Base-by-base conservation (phyloP, 35 echinoderm and acorn worm genomes). In the Ophioderma brevispina region DNA sequence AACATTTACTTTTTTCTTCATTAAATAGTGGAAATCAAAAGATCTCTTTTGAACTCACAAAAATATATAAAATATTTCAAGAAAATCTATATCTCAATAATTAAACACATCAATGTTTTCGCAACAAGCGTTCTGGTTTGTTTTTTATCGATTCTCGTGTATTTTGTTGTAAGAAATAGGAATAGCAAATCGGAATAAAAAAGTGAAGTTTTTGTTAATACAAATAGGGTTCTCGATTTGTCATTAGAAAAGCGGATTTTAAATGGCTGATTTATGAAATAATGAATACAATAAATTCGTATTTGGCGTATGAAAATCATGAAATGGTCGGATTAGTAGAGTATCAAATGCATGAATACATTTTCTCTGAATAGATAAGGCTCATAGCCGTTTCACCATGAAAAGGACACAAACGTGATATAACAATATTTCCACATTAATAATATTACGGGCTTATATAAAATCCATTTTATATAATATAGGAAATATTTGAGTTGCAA, bases 41-140 rank as follows among this genome's bases (percentile, higher is more conserved):
- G n/a, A 84, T 86, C 85, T 64, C 80, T 91, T n/a, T 85, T 75
- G 75, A 95, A 91, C 94, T 95, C 94, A 95, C 94, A 95, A 95
- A 95, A 95, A 95, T 95, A 95, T 95, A 95, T 95, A 95, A 95
- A 95, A 95, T 95, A 95, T 95, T 76, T 95, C 94, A 95, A 95
- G 90, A 91, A 91, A 91, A 91, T 83, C 84, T 91, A 85, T 85
- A 85, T 91, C 82, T 91, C 90, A 91, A 86, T 86, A 91, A 86
- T 91, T 91, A 76, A 91, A 86, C 82, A 91, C 82, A 84, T 85
- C 82, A 91, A 83, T 85, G 32, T 63, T 59, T 59, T 85, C 52
- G 30, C 23, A 28, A 37, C 83, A 70, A 70, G 15, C n/a, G 59
- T 70, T 70, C 59, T 70, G 59, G 59, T 31, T 85, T 37, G 52